A percentile compares a stretch with the other conserved stretches of the same genome.
Evolutionary conservation across 2,888 invertebrate genomes (phyloP).

Genomic region (Keiferia lycopersicella): DNA sequence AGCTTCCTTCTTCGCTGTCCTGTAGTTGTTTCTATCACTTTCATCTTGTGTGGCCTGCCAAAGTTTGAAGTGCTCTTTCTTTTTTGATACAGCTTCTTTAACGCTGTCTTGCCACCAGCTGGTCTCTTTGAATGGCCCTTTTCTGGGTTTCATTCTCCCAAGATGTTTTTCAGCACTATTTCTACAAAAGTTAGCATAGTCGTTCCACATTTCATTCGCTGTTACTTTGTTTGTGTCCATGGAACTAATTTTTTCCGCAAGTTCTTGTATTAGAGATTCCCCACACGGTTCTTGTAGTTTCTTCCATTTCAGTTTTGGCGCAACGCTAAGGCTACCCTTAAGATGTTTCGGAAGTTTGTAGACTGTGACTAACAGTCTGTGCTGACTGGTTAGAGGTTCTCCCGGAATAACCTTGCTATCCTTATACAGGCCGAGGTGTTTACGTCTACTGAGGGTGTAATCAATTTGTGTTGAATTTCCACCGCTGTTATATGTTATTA

Average conservation of each 20-base stretch:
- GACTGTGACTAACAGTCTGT: constrained; percentile 27
- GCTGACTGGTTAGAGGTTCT: constrained; percentile 22
- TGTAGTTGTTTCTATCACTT: constrained; percentile 27
- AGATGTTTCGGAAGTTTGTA: neutral
- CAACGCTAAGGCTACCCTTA: too few species aligned
- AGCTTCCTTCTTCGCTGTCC: constrained; percentile 26
- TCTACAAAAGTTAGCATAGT: constrained; percentile 8
- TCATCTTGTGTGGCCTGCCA: constrained; percentile 30
- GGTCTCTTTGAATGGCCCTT: constrained; percentile 25
- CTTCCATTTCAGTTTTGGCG: neutral
- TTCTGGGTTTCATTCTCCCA: constrained; percentile 21
- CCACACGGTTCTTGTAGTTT: neutral
- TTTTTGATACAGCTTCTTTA: constrained; percentile 22
- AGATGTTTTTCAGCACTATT: constrained; percentile 12
- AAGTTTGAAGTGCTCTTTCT: constrained; percentile 30
- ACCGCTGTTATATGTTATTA: neutral
- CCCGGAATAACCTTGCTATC: constrained; percentile 10
- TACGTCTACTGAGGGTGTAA: neutral
- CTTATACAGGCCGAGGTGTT: neutral
- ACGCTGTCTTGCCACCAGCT: constrained; percentile 28
- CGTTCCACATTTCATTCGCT: constrained; percentile 24
- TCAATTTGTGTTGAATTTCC: neutral
- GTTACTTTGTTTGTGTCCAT: constrained; percentile 19
- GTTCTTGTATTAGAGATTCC: neutral
- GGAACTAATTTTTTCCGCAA: neutral